phyloP scores from a whole-genome alignment of 2,113 vertebrate genomes.

The Lycaon pictus region DNA sequence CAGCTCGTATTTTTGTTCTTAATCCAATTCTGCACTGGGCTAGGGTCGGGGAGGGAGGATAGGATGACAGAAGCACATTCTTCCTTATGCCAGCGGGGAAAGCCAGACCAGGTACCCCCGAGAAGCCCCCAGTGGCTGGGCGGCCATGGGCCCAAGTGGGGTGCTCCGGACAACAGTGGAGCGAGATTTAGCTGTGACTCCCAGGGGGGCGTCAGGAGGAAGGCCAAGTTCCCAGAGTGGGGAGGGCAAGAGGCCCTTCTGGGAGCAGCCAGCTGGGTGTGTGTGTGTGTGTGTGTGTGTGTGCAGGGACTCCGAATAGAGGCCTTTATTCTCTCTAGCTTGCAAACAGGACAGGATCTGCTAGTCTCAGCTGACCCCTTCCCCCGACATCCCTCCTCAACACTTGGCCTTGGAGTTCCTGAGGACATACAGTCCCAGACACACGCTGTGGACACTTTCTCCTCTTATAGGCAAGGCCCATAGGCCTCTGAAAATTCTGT shows the following conservation, averaged over 20 bases:
- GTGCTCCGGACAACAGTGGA: not conserved
- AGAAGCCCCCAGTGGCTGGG: not conserved
- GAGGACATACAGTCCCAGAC: constrained; percentile 18
- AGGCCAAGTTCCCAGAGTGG: not conserved
- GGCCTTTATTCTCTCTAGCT: constrained; percentile 61
- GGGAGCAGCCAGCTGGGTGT: not conserved
- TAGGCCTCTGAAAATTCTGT: not conserved
- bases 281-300: not conserved
- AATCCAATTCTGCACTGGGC: constrained; percentile 93
- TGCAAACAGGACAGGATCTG: constrained; percentile 64
- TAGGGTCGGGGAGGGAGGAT: constrained; percentile 89
- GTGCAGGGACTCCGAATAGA: constrained; percentile 49
- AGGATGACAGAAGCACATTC: constrained; percentile 88
- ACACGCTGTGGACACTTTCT: not conserved
- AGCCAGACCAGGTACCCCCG: not conserved
- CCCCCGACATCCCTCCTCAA: constrained; percentile 32
- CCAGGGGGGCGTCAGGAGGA: not conserved
- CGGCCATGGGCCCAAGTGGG: not conserved
- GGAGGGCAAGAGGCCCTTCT: not conserved
- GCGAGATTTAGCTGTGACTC: not conserved
- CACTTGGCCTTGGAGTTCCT: constrained; percentile 44
- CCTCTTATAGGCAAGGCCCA: not conserved
- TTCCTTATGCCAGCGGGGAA: constrained; percentile 83
- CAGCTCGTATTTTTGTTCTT: constrained; percentile 93
- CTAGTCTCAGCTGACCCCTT: constrained; percentile 63